phyloP scores from a whole-genome alignment of 2,888 invertebrate species.

The Ophioninae sp. region DNA sequence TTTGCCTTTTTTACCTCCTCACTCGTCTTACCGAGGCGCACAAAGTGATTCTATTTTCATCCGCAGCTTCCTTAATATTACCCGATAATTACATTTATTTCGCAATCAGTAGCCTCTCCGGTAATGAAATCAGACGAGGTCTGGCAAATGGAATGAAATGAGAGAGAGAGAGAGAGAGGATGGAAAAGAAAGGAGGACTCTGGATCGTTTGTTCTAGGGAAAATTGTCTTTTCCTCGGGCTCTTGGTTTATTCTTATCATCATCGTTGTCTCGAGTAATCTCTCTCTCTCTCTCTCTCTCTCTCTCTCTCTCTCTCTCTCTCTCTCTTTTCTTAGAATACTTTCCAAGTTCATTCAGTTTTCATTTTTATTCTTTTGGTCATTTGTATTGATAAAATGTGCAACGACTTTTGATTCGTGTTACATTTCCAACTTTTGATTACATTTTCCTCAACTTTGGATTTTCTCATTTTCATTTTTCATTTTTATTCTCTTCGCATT shows the following conservation, averaged over 20 bases:
- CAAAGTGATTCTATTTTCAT: conserved; percentile 38
- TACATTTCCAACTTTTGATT: no score
- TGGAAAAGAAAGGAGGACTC: conserved; percentile 47
- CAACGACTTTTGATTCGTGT: no score
- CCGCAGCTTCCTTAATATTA: conserved; percentile 31
- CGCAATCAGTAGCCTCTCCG: conserved; percentile 55
- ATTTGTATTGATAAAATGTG: no score
- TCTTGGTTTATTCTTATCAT: conserved; percentile 55
- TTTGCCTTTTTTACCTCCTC: conserved; percentile 43
- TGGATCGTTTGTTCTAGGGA: conserved; percentile 45
- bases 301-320: conserved; percentile 10
- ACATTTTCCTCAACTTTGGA: no score
- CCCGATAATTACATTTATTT: conserved; percentile 65
- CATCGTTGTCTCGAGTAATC: conserved; percentile 17
- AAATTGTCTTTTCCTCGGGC: conserved; percentile 48
- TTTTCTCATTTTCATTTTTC: no score
- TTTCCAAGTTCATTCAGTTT: background rate
- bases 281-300: conserved; percentile 25
- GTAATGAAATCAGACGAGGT: conserved; percentile 40
- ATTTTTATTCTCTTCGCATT: no score
- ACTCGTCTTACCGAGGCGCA: conserved; percentile 30
- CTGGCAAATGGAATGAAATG: conserved; percentile 17
- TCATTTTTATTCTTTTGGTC: no score
- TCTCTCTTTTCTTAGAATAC: background rate
- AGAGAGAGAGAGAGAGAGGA: conserved; percentile 29